A percentile compares a stretch with the other conserved stretches of the same genome.
These are phyloP conservation scores for Phrynocephalus vlangalii DNA, from an alignment of 2,797 vertebrate genomes.

Conservation along the genomic window DNA sequence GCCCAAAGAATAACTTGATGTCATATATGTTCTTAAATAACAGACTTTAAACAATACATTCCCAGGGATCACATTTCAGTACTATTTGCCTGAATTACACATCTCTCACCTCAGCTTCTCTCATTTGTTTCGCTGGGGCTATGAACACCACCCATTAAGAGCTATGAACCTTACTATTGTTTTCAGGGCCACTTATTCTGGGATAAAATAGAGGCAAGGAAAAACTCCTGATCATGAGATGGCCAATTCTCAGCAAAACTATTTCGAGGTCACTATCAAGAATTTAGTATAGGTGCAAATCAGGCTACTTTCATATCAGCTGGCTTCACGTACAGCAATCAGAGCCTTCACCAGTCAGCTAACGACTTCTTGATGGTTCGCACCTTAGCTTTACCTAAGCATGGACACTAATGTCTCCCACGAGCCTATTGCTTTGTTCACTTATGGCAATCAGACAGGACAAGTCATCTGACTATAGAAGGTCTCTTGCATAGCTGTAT, in stretches of 20 bases:
- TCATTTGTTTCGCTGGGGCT: not conserved
- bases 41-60: not conserved
- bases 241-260: not conserved
- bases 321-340: too few species aligned
- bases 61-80: not conserved
- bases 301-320: too few species aligned
- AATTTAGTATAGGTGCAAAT: too few species aligned
- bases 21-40: not conserved
- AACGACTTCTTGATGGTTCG: too few species aligned
- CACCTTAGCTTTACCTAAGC: too few species aligned
- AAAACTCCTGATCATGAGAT: not conserved
- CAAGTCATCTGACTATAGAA: too few species aligned
- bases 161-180: not conserved
- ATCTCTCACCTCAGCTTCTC: not conserved
- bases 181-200: not conserved
- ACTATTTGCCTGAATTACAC: not conserved
- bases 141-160: not conserved
- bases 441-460: too few species aligned
- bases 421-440: too few species aligned
- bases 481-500: too few species aligned
- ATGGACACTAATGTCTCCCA: too few species aligned
- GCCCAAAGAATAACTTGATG: too few species aligned
- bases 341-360: too few species aligned
- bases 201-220: not conserved
- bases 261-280: not conserved